Evolutionary conservation across 2,888 invertebrate genomes (phyloP).

Genomic region (Diaphora mendica): DNA sequence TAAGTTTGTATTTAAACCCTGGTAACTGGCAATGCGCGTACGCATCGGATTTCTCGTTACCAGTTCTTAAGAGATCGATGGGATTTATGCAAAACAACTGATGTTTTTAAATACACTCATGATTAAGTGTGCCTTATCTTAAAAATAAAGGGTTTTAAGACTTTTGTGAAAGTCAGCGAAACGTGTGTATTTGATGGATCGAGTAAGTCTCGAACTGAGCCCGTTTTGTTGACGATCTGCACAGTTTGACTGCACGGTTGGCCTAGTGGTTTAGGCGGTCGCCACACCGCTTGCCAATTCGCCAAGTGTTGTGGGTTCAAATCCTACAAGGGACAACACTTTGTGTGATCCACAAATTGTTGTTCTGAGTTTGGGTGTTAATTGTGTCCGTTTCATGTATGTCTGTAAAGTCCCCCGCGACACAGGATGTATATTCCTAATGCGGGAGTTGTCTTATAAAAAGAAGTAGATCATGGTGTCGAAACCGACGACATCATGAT

Average conservation of each 20-base stretch:
- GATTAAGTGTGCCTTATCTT: conserved; percentile 3
- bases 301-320: too few relatives aligned
- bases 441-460: too few relatives aligned
- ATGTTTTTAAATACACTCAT: conserved; percentile 6
- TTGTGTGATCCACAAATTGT: too few relatives aligned
- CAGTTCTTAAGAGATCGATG: conserved; percentile 29
- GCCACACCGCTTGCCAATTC: too few relatives aligned
- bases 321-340: too few relatives aligned
- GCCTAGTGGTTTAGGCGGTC: too few relatives aligned
- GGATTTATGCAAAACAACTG: conserved; percentile 28
- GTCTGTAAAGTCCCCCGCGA: too few relatives aligned
- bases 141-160: neutral
- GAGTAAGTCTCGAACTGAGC: neutral
- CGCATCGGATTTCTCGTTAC: conserved; percentile 35
- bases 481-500: neutral
- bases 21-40: conserved; percentile 15
- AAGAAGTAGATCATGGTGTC: neutral
- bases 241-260: too few relatives aligned
- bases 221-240: neutral
- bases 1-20: conserved; percentile 19
- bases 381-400: too few relatives aligned
- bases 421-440: too few relatives aligned
- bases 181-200: neutral
- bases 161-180: neutral
- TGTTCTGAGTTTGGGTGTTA: too few relatives aligned